Evolutionary conservation across 2,113 vertebrate species (phyloP).

Genomic region (Apodemus sylvaticus): DNA sequence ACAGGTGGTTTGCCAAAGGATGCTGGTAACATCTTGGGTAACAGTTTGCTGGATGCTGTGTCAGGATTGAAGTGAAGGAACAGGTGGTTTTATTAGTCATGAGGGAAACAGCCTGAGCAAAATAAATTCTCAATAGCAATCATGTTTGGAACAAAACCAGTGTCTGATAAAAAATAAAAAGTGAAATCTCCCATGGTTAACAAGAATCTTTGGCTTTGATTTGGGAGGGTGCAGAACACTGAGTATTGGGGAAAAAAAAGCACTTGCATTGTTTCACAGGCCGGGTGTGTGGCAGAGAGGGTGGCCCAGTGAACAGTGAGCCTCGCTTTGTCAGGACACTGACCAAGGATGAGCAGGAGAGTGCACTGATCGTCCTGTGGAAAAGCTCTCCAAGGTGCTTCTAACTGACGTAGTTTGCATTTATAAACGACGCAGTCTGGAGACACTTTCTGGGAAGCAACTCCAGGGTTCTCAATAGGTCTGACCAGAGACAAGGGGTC

Average conservation of each 20-base stretch:
- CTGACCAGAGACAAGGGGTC: not conserved
- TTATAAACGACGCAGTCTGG: not conserved
- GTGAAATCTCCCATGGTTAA: not conserved
- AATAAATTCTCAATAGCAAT: not conserved
- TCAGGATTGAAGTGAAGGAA: not conserved
- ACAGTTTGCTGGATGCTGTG: not conserved
- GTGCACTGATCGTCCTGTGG: not conserved
- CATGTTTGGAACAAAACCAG: not conserved
- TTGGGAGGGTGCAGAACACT: not conserved
- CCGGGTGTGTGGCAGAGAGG: not conserved
- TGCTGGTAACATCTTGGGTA: not conserved
- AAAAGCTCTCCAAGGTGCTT: not conserved
- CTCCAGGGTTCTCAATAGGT: not conserved
- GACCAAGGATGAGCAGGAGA: not conserved
- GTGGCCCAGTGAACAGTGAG: not conserved
- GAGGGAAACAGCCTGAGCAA: slow-evolving; percentile 9
- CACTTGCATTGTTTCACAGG: not conserved
- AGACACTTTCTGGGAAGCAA: not conserved
- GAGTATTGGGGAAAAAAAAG: not conserved
- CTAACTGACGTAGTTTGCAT: not conserved
- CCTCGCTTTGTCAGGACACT: not conserved
- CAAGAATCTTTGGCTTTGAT: not conserved
- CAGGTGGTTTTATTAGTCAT: not conserved
- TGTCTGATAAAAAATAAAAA: slow-evolving; percentile 1
- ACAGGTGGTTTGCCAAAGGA: not conserved